phyloP scores from a whole-genome alignment of 2,113 vertebrate genomes.

The Leptodactylus fuscus region DNA sequence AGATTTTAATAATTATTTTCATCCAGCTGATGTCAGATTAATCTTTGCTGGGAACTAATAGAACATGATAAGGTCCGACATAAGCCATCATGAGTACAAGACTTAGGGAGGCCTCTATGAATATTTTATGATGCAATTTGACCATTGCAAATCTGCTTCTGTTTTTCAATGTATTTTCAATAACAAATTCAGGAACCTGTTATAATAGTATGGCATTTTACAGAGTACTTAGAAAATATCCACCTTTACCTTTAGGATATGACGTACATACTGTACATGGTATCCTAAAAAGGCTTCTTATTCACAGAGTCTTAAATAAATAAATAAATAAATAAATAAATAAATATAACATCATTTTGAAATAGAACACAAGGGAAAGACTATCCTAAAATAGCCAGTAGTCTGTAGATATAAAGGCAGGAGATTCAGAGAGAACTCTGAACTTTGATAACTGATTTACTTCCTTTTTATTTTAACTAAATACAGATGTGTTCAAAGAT shows the following conservation, averaged over 20 bases:
- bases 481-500: too few relatives aligned
- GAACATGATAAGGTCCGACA: not conserved
- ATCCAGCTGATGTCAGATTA: not conserved
- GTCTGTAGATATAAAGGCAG: too few relatives aligned
- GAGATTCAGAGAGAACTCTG: too few relatives aligned
- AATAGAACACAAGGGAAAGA: too few relatives aligned
- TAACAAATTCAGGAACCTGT: not conserved
- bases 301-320: too few relatives aligned
- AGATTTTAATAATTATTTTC: not conserved
- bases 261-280: not conserved
- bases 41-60: not conserved
- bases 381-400: too few relatives aligned
- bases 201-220: not conserved
- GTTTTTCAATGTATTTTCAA: not conserved
- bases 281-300: too few relatives aligned
- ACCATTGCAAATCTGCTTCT: not conserved
- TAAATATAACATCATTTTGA: too few relatives aligned
- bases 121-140: not conserved
- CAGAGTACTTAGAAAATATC: not conserved
- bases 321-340: too few relatives aligned
- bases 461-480: too few relatives aligned
- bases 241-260: not conserved
- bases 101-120: constrained; percentile 1
- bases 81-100: not conserved
- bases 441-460: too few relatives aligned